Evolutionary conservation across 2,113 vertebrate genomes (phyloP), one percentile per base, ranked within the genome.

Genomic region (Macrotus californicus): DNA sequence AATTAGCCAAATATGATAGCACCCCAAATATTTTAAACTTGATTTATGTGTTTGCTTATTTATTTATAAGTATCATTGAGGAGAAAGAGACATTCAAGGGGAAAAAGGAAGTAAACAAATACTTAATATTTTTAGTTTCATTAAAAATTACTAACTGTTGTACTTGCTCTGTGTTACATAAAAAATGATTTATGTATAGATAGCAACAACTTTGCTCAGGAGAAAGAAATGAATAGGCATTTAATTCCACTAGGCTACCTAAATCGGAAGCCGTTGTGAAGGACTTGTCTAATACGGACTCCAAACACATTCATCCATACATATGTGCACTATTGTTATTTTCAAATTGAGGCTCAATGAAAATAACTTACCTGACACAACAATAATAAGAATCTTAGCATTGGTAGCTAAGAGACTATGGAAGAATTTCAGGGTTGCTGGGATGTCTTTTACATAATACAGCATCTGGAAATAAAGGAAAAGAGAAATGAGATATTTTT

Each of bases 401-500:
- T 98, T 98, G 0, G 97, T 87, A 77, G 98, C 97, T 92, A 99
- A 97, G 64, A 99, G 98, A 91, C 98, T 98, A 56, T 98, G 98
- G 97, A 99, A 99, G 94, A 99, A 99, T 24, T 10, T 97, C 94
- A 99, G 29, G 9, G 99, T 99, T 0, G 98, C 99, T 64, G 96
- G 98, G 46, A 99, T 91, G 64, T 99, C 99, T 95, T 99, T 98
- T 88, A 99, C 99, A 54, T 99, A 99, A 94, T 99, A 99, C 89
- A 99, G 98, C 99, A 99, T 96, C 98, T 99, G 94, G 67, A 95
- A 84, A 95, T 88, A 43, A 93, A 50, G 85, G 83, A 75, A 97
- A 80, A 79, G 5, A 79, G 2, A 31, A 10, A 1, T 8, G 8
- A 7, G 0, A n/a, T 0, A 36, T 16, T 84, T 85, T 34, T 46